Conservation (phyloP, 2,797 vertebrate species). For the Micropoecilia bifurca region DNA sequence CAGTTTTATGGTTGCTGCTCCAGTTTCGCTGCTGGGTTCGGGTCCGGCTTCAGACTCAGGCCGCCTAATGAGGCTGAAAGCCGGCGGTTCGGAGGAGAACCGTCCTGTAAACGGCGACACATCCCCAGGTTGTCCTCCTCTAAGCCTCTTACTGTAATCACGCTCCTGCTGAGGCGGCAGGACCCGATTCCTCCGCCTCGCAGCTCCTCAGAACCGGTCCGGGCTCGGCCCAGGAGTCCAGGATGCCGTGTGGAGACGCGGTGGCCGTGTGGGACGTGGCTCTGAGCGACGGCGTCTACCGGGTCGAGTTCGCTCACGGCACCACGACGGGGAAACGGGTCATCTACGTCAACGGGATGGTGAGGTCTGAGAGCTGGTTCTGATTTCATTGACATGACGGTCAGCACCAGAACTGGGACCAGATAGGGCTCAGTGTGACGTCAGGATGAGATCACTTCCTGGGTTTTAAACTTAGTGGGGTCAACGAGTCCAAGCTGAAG, state of each 20-base stretch:
- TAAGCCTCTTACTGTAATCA: slow-evolving; percentile 67
- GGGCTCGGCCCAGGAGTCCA: not conserved
- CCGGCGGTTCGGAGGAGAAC: not conserved
- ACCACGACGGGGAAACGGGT: slow-evolving; percentile 93
- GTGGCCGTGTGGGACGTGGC: slow-evolving; percentile 93
- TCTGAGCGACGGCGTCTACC: slow-evolving; percentile 90
- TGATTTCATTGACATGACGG: not conserved
- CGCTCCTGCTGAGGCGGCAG: slow-evolving; percentile 52
- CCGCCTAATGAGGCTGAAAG: not conserved
- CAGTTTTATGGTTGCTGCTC: not conserved
- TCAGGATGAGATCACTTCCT: not conserved
- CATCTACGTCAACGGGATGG: slow-evolving; percentile 91
- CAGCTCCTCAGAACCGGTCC: not conserved
- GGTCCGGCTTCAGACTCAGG: not conserved
- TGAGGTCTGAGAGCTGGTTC: slow-evolving; percentile 23
- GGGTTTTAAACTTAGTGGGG: not conserved
- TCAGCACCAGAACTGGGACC: too few relatives aligned
- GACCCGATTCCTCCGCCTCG: not conserved
- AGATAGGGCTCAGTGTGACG: too few relatives aligned
- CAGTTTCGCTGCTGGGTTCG: not conserved
- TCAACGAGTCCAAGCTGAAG: not conserved
- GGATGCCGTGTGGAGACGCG: slow-evolving; percentile 83
- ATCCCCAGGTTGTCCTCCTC: not conserved
- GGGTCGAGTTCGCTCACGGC: slow-evolving; percentile 93
- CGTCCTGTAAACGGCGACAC: not conserved